Conservation (phyloP, 2,888 invertebrate genomes). For the Pilophorus perplexus region DNA sequence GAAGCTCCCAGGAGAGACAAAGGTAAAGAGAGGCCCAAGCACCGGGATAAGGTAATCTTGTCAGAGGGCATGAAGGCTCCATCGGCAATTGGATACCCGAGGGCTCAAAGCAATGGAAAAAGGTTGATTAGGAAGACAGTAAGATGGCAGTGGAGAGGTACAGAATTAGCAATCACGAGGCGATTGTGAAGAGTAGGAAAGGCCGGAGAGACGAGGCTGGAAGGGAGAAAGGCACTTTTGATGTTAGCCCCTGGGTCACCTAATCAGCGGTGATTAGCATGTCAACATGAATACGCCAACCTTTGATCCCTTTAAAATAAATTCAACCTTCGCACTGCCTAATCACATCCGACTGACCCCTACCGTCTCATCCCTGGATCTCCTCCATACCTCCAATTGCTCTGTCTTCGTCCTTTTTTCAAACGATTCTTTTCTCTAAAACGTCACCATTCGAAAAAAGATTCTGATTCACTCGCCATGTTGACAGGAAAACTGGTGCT, state of each 20-base stretch:
- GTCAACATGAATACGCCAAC: constrained; percentile 44
- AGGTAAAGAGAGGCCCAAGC: constrained; percentile 30
- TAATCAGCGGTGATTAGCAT: constrained; percentile 46
- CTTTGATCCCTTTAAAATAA: constrained; percentile 44
- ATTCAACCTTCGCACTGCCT: constrained; percentile 41
- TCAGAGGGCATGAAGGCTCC: constrained; percentile 35
- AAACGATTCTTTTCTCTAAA: too few species aligned
- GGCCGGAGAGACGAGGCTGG: neutral
- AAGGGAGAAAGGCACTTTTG: constrained; percentile 35
- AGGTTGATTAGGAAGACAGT: constrained; percentile 42
- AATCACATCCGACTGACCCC: constrained; percentile 38
- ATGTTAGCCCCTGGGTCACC: constrained; percentile 40
- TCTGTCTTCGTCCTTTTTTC: constrained; percentile 9
- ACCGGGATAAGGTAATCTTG: constrained; percentile 37
- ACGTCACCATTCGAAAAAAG: too few species aligned
- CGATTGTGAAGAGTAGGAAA: constrained; percentile 42
- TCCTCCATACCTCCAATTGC: constrained; percentile 25
- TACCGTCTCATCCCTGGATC: constrained; percentile 13
- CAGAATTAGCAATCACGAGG: constrained; percentile 47
- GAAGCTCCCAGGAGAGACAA: constrained; percentile 26
- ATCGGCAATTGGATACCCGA: constrained; percentile 39
- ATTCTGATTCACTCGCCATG: too few species aligned
- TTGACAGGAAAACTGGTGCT: too few species aligned
- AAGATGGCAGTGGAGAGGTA: constrained; percentile 42
- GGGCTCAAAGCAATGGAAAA: constrained; percentile 43